phyloP scores from a whole-genome alignment of 2,888 invertebrate genomes.

The Nomada goodeniana region DNA sequence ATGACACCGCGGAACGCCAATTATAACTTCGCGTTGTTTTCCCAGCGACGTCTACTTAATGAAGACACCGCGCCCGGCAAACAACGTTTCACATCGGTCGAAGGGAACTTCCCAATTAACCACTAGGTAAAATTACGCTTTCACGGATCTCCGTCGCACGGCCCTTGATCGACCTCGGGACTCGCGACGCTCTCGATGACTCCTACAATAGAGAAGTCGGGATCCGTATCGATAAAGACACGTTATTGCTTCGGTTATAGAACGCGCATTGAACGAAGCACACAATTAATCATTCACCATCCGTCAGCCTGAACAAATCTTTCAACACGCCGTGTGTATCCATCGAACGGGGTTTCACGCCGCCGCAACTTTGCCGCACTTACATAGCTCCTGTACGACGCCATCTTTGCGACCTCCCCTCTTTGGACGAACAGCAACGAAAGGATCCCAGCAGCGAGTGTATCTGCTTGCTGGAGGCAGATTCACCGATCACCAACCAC shows the following conservation, averaged over 20 bases:
- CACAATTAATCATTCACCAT: too few species aligned
- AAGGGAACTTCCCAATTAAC: conserved; percentile 35
- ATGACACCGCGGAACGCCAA: conserved; percentile 38
- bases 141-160: not conserved
- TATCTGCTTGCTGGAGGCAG: conserved; percentile 25
- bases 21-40: conserved; percentile 50
- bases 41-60: conserved; percentile 23
- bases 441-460: conserved; percentile 35
- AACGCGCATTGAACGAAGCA: too few species aligned
- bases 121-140: conserved; percentile 8
- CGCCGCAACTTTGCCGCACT: conserved; percentile 67
- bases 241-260: too few species aligned
- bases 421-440: conserved; percentile 7
- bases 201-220: too few species aligned
- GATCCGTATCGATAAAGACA: too few species aligned
- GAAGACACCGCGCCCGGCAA: conserved; percentile 44
- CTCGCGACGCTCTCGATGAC: not conserved
- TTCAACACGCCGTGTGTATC: not conserved
- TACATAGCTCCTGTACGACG: conserved; percentile 82
- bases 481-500: conserved; percentile 62
- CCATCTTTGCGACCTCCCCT: conserved; percentile 67
- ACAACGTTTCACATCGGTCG: conserved; percentile 22
- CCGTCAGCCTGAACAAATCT: not conserved
- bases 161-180: not conserved
- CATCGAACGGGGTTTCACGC: not conserved